Evolutionary conservation across 2,888 invertebrate genomes (phyloP).

Genomic region (Coelinius sp.): DNA sequence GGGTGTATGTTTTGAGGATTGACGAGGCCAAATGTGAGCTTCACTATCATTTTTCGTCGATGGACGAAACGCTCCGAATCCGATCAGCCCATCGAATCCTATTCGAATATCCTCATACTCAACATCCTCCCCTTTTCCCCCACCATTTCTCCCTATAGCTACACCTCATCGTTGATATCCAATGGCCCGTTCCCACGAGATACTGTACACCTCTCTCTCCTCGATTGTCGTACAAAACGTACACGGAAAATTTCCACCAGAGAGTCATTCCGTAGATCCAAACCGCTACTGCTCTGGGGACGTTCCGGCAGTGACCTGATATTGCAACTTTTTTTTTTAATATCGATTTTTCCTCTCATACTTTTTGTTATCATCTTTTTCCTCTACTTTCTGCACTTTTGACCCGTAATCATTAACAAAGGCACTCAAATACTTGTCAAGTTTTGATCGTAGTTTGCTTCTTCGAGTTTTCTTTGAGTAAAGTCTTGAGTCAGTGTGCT

Average conservation of each 20-base stretch:
- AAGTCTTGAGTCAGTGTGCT: not conserved
- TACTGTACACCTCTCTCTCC: not conserved
- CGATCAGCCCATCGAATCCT: slow-evolving; percentile 51
- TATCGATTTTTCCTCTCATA: not conserved
- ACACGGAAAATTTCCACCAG: slow-evolving; percentile 11
- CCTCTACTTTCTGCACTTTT: slow-evolving; percentile 45
- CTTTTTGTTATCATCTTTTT: slow-evolving; percentile 53
- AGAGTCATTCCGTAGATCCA: slow-evolving; percentile 5
- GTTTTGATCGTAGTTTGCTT: not conserved
- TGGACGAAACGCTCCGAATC: slow-evolving; percentile 23
- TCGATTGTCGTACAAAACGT: slow-evolving; percentile 10
- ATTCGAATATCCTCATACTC: slow-evolving; percentile 4
- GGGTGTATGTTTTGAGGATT: not conserved
- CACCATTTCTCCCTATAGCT: too few species aligned
- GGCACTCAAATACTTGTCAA: not conserved
- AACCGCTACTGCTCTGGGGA: slow-evolving; percentile 41
- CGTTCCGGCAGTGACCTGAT: not conserved
- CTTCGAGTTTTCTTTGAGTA: not conserved
- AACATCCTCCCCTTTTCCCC: not conserved
- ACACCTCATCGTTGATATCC: slow-evolving; percentile 14
- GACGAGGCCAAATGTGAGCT: not conserved
- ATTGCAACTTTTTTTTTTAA: not conserved
- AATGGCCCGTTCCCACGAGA: slow-evolving; percentile 25
- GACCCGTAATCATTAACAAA: not conserved
- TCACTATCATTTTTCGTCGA: not conserved